Evolutionary conservation across 2,113 vertebrate species (phyloP).

Genomic region (Vidua chalybeata): DNA sequence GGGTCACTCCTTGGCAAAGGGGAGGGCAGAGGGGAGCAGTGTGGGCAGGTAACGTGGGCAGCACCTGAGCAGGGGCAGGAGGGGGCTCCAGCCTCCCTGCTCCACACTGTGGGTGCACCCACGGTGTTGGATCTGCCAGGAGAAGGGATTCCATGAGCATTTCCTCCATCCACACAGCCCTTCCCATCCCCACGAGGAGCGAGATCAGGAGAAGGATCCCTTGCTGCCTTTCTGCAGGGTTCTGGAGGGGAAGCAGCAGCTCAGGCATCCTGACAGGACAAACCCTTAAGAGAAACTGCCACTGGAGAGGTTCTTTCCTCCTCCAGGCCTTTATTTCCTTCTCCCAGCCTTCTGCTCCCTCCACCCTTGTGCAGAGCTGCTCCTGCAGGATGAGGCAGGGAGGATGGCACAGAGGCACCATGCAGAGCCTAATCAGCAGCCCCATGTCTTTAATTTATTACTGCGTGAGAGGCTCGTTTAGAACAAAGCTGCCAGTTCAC

Average conservation of each 20-base stretch:
- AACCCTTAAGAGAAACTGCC: not conserved
- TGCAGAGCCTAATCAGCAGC: slow-evolving; percentile 23
- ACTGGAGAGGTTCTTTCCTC: not conserved
- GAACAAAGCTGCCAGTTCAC: slow-evolving; percentile 65
- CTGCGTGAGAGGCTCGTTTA: slow-evolving; percentile 46
- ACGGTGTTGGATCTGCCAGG: not conserved
- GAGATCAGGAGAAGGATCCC: not conserved
- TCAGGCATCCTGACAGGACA: not conserved
- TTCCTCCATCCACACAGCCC: fast-evolving
- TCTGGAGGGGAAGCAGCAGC: not conserved
- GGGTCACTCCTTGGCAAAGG: not conserved
- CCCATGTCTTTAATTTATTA: slow-evolving; percentile 55
- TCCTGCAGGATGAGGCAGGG: not conserved
- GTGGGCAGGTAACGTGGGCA: not conserved
- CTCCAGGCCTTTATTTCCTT: not conserved
- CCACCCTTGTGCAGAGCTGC: not conserved
- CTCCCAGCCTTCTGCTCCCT: not conserved
- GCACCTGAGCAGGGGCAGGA: not conserved
- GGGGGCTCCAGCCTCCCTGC: slow-evolving; percentile 17
- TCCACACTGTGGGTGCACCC: not conserved
- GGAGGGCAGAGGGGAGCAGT: not conserved
- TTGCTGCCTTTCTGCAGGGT: not conserved
- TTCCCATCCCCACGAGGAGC: not conserved
- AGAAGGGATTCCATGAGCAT: fast-evolving
- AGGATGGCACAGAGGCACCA: not conserved